Percentiles rank a stretch among this genome's conserved stretches.
These are phyloP conservation scores for Myotis davidii DNA, from an alignment of 2,113 vertebrate genomes.

Conservation along the genomic window DNA sequence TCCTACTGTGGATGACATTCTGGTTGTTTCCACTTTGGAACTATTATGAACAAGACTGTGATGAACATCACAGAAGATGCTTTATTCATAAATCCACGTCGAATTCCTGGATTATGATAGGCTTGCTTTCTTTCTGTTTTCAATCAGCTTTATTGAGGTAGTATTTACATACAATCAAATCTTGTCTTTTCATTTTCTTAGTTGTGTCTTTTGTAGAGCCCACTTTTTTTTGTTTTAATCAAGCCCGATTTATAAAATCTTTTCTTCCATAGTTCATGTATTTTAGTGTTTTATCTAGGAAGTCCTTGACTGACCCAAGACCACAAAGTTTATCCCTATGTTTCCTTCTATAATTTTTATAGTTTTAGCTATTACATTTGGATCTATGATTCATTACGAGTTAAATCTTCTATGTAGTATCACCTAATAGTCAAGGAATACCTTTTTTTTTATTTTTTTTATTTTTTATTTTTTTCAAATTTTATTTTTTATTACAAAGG, in stretches of 20 bases:
- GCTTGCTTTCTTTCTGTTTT: background rate
- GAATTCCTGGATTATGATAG: background rate
- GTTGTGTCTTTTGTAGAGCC: background rate
- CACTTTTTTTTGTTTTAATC: background rate
- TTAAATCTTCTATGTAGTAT: background rate
- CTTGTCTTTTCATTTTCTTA: background rate
- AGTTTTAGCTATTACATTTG: background rate
- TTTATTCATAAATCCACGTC: too few relatives aligned
- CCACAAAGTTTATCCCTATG: background rate
- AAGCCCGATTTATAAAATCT: background rate
- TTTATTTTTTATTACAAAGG: too few relatives aligned
- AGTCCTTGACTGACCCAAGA: background rate
- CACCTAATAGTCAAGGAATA: background rate
- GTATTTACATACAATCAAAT: background rate
- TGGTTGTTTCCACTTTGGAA: background rate
- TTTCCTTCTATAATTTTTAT: background rate
- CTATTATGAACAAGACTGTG: background rate
- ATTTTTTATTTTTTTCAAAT: too few relatives aligned
- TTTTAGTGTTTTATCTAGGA: conserved; percentile 10
- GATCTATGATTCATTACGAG: background rate
- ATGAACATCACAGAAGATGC: background rate
- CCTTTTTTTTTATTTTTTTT: too few relatives aligned
- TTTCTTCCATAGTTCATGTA: background rate
- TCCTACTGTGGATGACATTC: background rate
- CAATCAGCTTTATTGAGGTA: background rate